Conservation (phyloP, 37 sponge, comb jelly and placozoan genomes). For the Theonella swinhoei region DNA sequence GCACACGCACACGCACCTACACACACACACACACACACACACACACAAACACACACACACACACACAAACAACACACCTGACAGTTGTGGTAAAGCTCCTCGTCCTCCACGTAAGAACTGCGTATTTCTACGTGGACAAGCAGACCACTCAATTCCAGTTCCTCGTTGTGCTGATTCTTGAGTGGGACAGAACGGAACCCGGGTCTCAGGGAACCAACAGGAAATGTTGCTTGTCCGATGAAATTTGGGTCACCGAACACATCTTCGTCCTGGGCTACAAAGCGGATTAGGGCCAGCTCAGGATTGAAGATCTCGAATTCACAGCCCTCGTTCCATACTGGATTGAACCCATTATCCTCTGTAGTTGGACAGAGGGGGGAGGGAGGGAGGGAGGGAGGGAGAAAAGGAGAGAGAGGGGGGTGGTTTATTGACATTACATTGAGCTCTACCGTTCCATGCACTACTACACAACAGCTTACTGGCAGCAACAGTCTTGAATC, state of each 20-base stretch:
- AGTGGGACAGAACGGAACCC: constrained; percentile 94
- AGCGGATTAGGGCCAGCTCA: constrained; percentile 89
- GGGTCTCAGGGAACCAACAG: constrained; percentile 70
- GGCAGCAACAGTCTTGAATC: background rate
- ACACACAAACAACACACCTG: constrained; percentile 11
- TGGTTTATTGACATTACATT: too few relatives aligned
- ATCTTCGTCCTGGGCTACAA: constrained; percentile 90
- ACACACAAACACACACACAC: too few relatives aligned
- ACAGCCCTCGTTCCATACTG: constrained; percentile 85
- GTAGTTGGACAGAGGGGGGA: background rate
- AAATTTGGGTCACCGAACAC: constrained; percentile 97
- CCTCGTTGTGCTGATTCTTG: constrained; percentile 83
- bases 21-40: too few relatives aligned
- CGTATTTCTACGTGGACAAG: constrained; percentile 82
- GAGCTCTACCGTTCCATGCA: background rate
- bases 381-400: background rate
- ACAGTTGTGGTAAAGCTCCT: constrained; percentile 55
- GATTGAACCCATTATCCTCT: constrained; percentile 95
- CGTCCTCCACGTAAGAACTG: constrained; percentile 53
- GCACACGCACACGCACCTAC: too few relatives aligned
- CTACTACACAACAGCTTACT: background rate
- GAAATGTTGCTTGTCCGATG: constrained; percentile 92
- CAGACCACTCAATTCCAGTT: constrained; percentile 88
- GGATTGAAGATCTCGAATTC: constrained; percentile 90
- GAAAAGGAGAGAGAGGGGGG: too few relatives aligned